A percentile compares a stretch with the other conserved stretches of the same genome.
phyloP scores from a whole-genome alignment of 2,113 vertebrate species.

The Malaclemys terrapin region DNA sequence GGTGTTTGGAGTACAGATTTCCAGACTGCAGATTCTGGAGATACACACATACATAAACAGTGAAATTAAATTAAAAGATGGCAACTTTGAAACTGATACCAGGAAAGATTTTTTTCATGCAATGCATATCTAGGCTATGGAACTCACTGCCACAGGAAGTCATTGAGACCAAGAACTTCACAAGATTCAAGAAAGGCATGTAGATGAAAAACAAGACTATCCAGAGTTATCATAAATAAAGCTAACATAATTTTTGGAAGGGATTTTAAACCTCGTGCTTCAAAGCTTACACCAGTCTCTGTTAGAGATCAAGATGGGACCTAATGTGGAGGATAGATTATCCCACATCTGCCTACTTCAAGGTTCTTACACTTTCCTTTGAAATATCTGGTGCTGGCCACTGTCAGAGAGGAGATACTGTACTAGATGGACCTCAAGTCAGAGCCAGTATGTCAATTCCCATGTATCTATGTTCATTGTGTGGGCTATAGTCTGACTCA shows the following conservation, averaged over 20 bases:
- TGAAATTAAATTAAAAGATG: neutral
- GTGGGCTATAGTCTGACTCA: neutral
- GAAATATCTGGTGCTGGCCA: neutral
- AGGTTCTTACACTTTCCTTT: neutral
- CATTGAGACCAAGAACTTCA: neutral
- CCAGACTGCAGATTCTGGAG: neutral
- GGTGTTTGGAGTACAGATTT: neutral
- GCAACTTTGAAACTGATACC: neutral
- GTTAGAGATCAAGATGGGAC: neutral
- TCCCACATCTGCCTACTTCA: neutral
- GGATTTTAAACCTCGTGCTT: neutral
- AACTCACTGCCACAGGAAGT: neutral
- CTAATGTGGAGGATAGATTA: neutral
- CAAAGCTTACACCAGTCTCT: neutral
- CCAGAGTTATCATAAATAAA: neutral
- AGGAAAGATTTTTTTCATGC: too few relatives aligned
- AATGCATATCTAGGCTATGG: neutral
- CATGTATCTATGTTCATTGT: neutral
- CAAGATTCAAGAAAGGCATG: neutral
- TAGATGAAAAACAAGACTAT: neutral
- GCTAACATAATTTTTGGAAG: neutral
- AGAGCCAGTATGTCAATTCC: neutral
- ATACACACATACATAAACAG: neutral
- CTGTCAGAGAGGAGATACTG: neutral
- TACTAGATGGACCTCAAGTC: neutral